Percentiles rank a stretch among this genome's conserved stretches.
These are phyloP conservation scores for Coccyzus lansbergi DNA, from an alignment of 2,797 vertebrate species.

Conservation along the genomic window DNA sequence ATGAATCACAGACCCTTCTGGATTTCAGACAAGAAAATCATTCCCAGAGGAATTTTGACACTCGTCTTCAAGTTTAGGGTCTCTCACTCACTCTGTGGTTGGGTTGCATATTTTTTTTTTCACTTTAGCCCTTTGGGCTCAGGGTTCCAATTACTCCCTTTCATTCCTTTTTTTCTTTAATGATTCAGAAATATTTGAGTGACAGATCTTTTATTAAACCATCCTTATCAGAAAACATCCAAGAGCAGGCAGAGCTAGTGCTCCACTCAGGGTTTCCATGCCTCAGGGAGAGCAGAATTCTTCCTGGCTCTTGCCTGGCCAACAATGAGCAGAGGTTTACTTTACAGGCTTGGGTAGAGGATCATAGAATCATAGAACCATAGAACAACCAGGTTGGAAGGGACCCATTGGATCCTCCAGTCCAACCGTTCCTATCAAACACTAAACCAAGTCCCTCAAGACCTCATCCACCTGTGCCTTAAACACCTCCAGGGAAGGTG, in stretches of 20 bases:
- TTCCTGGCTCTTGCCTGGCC: slow-evolving; percentile 6
- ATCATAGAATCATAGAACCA: too few species aligned
- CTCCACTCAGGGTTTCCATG: slow-evolving; percentile 65
- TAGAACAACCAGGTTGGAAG: too few species aligned
- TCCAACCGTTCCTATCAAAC: too few species aligned
- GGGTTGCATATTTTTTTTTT: background rate
- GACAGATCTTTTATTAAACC: slow-evolving; percentile 68
- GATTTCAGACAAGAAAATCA: slow-evolving; percentile 5
- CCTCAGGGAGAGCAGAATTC: slow-evolving; percentile 48
- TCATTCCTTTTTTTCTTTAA: slow-evolving; percentile 20
- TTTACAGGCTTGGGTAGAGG: background rate
- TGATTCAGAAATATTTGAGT: slow-evolving; percentile 51
- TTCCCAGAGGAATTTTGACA: slow-evolving; percentile 22
- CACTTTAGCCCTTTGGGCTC: slow-evolving; percentile 23
- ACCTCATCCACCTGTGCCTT: too few species aligned
- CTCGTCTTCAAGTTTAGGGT: background rate
- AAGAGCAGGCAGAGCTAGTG: background rate
- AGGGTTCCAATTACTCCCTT: slow-evolving; percentile 26
- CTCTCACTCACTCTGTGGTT: background rate
- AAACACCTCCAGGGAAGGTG: too few species aligned
- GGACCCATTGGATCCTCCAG: too few species aligned
- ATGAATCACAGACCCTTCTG: background rate
- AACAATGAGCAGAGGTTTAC: background rate
- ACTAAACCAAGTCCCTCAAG: too few species aligned
- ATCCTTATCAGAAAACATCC: slow-evolving; percentile 40